phyloP scores from a whole-genome alignment of 2,888 invertebrate species.

The Emmelina monodactyla region DNA sequence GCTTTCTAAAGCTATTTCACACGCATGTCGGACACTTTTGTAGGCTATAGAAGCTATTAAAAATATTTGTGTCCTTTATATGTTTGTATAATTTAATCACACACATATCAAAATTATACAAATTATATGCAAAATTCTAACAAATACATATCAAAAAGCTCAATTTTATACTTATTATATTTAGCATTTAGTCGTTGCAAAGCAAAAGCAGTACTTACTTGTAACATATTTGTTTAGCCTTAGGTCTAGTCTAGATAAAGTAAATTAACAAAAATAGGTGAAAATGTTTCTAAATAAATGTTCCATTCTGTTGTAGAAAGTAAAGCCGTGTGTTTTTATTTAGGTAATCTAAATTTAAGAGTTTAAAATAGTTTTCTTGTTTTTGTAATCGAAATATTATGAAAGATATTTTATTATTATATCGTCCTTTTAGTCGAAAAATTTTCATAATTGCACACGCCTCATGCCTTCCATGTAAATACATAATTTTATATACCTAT shows the following conservation, averaged over 20 bases:
- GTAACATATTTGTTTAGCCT: constrained; percentile 41
- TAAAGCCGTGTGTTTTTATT: constrained; percentile 18
- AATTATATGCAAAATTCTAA: constrained; percentile 31
- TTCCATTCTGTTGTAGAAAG: constrained; percentile 24
- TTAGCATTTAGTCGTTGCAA: constrained; percentile 57
- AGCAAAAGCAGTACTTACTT: constrained; percentile 40
- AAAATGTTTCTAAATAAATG: constrained; percentile 28
- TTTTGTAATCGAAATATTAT: constrained; percentile 1
- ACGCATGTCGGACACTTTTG: too few relatives aligned
- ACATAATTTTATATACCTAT: constrained; percentile 19
- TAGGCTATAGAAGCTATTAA: too few relatives aligned
- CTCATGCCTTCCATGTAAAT: constrained; percentile 59
- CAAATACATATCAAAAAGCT: constrained; percentile 63
- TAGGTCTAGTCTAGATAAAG: constrained; percentile 26
- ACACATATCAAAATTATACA: constrained; percentile 7
- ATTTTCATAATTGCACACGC: constrained; percentile 29
- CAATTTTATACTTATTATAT: constrained; percentile 62
- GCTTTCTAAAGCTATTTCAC: too few relatives aligned
- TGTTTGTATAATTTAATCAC: too few relatives aligned
- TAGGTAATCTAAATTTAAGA: constrained; percentile 15
- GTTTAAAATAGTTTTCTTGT: not conserved
- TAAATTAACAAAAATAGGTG: constrained; percentile 30
- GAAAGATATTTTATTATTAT: constrained; percentile 10
- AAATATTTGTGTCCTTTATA: too few relatives aligned
- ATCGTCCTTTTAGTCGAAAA: constrained; percentile 21